Evolutionary conservation across 2,888 invertebrate genomes (phyloP).

Genomic region (Amphipyra tragopoginis): DNA sequence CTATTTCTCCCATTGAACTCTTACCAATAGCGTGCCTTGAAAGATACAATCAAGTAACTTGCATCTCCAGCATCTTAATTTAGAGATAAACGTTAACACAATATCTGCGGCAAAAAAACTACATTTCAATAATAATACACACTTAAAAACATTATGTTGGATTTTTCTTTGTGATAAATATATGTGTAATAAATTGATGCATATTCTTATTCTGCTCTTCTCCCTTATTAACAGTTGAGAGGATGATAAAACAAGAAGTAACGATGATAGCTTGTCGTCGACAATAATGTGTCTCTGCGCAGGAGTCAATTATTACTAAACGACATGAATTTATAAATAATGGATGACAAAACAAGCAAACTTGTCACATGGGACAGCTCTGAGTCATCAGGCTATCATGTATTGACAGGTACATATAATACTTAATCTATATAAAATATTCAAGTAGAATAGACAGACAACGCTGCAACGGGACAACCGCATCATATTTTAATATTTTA

Average conservation of each 20-base stretch:
- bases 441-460: conserved; percentile 4
- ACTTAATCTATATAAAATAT: conserved; percentile 26
- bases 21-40: conserved; percentile 9
- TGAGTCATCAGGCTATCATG: conserved; percentile 44
- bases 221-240: conserved; percentile 49
- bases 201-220: conserved; percentile 41
- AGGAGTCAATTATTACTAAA: conserved; percentile 75
- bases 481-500: conserved; percentile 19
- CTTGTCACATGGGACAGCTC: conserved; percentile 39
- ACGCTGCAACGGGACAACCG: background rate
- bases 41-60: conserved; percentile 19
- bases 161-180: conserved; percentile 51
- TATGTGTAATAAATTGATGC: conserved; percentile 41
- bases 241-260: conserved; percentile 67
- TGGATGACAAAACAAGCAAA: conserved; percentile 55
- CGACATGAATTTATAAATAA: conserved; percentile 75
- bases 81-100: conserved; percentile 33
- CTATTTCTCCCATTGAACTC: background rate
- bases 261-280: conserved; percentile 71
- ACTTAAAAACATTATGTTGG: conserved; percentile 35
- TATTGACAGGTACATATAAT: conserved; percentile 30
- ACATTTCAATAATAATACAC: conserved; percentile 45
- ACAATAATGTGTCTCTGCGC: conserved; percentile 60
- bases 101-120: conserved; percentile 23
- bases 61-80: conserved; percentile 28